Base-by-base conservation (phyloP, 2,113 vertebrate genomes). In the Solea solea region DNA sequence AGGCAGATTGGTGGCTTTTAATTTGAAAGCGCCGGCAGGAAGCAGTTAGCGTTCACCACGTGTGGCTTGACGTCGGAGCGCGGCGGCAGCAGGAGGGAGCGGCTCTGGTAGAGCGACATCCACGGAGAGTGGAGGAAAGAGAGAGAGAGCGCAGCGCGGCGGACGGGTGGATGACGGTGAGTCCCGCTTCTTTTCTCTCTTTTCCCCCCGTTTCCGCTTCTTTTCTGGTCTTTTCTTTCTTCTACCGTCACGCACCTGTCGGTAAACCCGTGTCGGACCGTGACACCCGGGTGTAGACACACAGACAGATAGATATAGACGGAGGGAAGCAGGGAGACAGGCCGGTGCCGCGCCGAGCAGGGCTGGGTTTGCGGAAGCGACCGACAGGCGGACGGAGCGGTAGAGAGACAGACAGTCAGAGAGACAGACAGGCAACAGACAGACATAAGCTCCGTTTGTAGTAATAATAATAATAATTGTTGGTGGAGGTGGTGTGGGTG, bases 291-390 rank as follows among this genome's bases (percentile, higher is more conserved):
- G 67, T 1, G 45, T 5, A 48, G 64, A 6, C 40, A 5, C n/a
- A 46, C 21, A 5, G 73, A 4, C 45, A 7, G 57, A 9, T 48
- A 9, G 55, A 3, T 10, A 3, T 5, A 0, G 7, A 1, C 8
- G 3, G 51, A 5, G 40, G 64, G 42, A 2, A 6, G 2, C 16
- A 42, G 40, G 55, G 34, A 16, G 67, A 12, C 74, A 71, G 86
- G 75, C 84, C 72, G 83, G 82, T 78, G 46, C 65, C 49, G 67
- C 34, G 75, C 71, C 45, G 69, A 58, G 76, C 74, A 55, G 82
- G 80, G 88, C 16, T 77, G 72, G 90, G 82, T 91, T 90, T 91
- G 90, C 88, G 90, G 90, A 91, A 91, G 90, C 88, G 78, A 79
- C 54, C 85, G 83, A 71, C 77, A 68, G 83, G 69, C 58, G 78